Conservation (phyloP, 2,797 vertebrate species). For the Pelobates cultripes region DNA sequence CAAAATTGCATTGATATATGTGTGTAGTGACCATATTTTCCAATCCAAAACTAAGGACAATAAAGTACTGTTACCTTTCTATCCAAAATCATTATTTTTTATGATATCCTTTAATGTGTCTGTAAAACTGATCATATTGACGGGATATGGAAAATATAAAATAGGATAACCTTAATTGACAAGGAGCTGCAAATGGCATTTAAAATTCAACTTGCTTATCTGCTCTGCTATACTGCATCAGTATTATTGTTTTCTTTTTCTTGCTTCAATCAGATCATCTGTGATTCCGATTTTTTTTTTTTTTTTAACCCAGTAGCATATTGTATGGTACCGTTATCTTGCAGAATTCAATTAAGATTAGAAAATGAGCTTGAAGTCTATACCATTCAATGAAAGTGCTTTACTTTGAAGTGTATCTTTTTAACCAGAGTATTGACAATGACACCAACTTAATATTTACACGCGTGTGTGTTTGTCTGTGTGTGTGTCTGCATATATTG, state of each 20-base stretch:
- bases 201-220: slow-evolving; percentile 18
- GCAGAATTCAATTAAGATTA: slow-evolving; percentile 44
- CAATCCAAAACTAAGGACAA: too few species aligned
- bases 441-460: neutral
- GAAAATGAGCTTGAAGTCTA: slow-evolving; percentile 8
- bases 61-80: too few species aligned
- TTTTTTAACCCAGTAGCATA: slow-evolving; percentile 3
- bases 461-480: too few species aligned
- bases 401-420: slow-evolving; percentile 26
- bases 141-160: too few species aligned
- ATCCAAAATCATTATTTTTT: too few species aligned
- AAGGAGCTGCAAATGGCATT: neutral
- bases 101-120: too few species aligned
- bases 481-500: too few species aligned
- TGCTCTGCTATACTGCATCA: slow-evolving; percentile 8
- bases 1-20: too few species aligned
- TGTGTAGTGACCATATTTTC: too few species aligned
- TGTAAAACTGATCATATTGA: too few species aligned
- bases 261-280: slow-evolving; percentile 29
- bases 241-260: slow-evolving; percentile 30
- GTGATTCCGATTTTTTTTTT: slow-evolving; percentile 24
- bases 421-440: slow-evolving; percentile 9
- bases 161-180: too few species aligned
- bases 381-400: slow-evolving; percentile 19
- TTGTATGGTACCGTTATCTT: slow-evolving; percentile 29